A percentile compares a stretch with the other conserved stretches of the same genome.
phyloP scores from a whole-genome alignment of 2,797 vertebrate genomes.

The Lagorchestes hirsutus region DNA sequence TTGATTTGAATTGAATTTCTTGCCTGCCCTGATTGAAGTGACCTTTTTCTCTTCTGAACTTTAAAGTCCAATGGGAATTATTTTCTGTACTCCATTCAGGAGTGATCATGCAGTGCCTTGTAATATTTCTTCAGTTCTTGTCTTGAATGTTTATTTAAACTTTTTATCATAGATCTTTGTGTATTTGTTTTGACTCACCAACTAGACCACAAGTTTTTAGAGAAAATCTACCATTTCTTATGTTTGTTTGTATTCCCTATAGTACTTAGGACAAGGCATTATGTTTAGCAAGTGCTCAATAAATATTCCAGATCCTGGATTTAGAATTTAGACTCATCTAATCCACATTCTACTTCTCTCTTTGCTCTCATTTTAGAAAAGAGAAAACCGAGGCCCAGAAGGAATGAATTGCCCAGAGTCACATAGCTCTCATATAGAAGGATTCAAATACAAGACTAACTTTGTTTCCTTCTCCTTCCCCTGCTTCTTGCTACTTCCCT shows the following conservation, averaged over 20 bases:
- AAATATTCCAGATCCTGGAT: neutral
- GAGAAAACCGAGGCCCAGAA: neutral
- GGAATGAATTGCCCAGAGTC: neutral
- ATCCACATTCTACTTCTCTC: neutral
- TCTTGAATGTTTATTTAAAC: neutral
- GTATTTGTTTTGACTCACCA: neutral
- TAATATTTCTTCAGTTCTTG: neutral
- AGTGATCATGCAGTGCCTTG: neutral
- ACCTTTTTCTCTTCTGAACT: neutral
- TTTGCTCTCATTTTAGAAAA: neutral
- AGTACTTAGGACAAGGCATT: neutral
- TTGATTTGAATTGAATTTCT: neutral
- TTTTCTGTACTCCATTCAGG: neutral
- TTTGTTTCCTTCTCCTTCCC: neutral
- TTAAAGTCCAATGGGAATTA: neutral
- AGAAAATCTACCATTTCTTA: neutral
- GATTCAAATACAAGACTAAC: neutral
- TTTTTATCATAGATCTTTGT: neutral
- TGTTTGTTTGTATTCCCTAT: neutral
- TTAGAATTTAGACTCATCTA: neutral
- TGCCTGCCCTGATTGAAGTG: neutral
- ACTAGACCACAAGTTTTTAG: neutral
- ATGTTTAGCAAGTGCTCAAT: neutral
- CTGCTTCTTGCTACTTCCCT: neutral
- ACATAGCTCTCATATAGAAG: too few species aligned